phyloP scores from a whole-genome alignment of 2,888 invertebrate genomes.

The Eulithis testata region DNA sequence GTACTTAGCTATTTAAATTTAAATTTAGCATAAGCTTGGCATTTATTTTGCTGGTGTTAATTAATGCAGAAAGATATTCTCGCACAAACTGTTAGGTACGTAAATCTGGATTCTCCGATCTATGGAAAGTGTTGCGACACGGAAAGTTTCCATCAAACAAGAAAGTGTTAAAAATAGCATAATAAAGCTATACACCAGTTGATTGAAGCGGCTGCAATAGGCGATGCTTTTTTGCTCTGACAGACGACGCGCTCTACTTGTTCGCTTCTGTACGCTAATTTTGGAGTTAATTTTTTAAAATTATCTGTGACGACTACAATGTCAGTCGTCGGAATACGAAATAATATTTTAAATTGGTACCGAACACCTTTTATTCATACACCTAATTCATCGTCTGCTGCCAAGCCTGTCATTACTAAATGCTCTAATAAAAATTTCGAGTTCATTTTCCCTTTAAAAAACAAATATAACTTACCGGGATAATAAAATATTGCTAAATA shows the following conservation, averaged over 20 bases:
- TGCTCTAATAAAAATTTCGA: no score
- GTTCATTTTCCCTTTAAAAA: no score
- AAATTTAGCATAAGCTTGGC: no score
- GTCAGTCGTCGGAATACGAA: constrained; percentile 35
- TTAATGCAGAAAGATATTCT: constrained; percentile 4
- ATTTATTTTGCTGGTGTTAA: background rate
- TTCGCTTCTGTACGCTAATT: constrained; percentile 57
- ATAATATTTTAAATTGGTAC: constrained; percentile 25
- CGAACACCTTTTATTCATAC: background rate
- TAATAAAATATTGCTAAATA: no score
- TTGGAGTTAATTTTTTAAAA: constrained; percentile 56
- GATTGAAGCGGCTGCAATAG: constrained; percentile 58
- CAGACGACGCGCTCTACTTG: constrained; percentile 63
- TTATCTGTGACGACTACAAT: constrained; percentile 51
- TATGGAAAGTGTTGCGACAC: constrained; percentile 62
- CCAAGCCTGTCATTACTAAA: no score
- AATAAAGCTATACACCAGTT: constrained; percentile 53
- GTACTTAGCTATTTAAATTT: no score
- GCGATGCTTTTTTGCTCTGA: constrained; percentile 47
- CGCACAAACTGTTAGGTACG: background rate
- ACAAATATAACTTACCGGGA: no score
- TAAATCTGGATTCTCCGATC: constrained; percentile 43
- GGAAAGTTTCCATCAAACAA: constrained; percentile 54
- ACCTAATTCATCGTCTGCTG: background rate
- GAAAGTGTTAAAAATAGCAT: constrained; percentile 53